Evolutionary conservation across 2,888 invertebrate genomes (phyloP), one percentile per base, ranked within the genome.

Genomic region (Sacculina carcini): DNA sequence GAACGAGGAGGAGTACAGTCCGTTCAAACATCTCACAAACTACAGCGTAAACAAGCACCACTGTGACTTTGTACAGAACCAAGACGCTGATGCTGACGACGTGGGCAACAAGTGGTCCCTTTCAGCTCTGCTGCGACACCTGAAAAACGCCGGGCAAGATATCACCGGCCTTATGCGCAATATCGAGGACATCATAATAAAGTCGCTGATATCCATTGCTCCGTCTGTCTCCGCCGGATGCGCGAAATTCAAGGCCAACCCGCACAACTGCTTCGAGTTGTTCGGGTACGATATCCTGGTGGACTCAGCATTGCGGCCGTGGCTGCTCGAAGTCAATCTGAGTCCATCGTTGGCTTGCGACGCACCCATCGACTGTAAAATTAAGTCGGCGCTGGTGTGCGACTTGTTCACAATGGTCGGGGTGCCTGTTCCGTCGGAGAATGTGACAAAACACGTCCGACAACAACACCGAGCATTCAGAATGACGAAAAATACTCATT

Each of bases 41-140:
- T 96, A 94, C 67, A 90, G 89, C 68, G 86, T 96, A 62, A 94
- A 96, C 67, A 94, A 94, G 67, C 87, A 87, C 64, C 92, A 85
- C 66, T 81, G 85, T 53, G 85, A 89, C 68, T 96, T 92, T 66
- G 80, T 92, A 61, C 85, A 82, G 64, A 83, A 81, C 62, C 81
- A 81, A 62, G 87, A 90, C 69, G 83, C 86, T 0, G 80, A 82
- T 64, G 81, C 84, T 0, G 94, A 94, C 65, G 87, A 92, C 68
- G 81, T 86, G 31, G 94, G 94, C 1, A 92, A 92, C 67, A 94
- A 94, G 63, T 92, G 94, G 92, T 90, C 90, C 0, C 68, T 94
- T 40, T 87, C 89, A 51, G 92, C 90, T 0, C 67, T 92, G 32
- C 69, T 94, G 51, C 73, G 90, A n/a, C 84, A 87, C 64, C 69